A percentile compares a stretch with the other conserved stretches of the same genome.
Evolutionary conservation across 1,140 invertebrate species (phyloP).

Genomic region (Coelopa frigida): DNA sequence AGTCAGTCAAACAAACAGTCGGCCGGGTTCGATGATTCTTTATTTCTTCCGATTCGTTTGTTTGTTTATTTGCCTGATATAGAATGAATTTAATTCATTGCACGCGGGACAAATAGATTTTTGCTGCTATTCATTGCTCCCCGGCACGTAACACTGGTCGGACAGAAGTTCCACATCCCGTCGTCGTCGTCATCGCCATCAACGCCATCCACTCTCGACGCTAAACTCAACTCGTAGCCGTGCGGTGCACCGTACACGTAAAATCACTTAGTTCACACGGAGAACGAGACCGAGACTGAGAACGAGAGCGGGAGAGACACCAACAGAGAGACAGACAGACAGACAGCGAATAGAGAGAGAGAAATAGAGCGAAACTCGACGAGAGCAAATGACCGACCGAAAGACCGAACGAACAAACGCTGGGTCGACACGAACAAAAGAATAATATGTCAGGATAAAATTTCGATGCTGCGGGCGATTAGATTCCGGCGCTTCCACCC

Average conservation of each 20-base stretch:
- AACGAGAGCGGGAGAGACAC: not conserved
- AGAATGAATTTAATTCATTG: not conserved
- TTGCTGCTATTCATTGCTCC: constrained; percentile 39
- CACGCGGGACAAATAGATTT: constrained; percentile 21
- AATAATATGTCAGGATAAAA: too few relatives aligned
- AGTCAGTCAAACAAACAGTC: not conserved
- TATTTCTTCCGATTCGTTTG: not conserved
- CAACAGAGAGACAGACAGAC: too few relatives aligned
- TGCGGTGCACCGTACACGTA: constrained; percentile 40
- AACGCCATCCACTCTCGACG: constrained; percentile 7
- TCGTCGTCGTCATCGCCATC: constrained; percentile 18
- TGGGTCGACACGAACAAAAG: too few relatives aligned
- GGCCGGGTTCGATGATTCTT: not conserved
- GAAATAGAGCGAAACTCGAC: not conserved
- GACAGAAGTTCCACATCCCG: constrained; percentile 44
- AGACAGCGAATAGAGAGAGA: not conserved
- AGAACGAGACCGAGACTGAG: constrained; percentile 8
- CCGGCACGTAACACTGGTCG: constrained; percentile 44
- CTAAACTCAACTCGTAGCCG: too few relatives aligned
- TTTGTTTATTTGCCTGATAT: not conserved
- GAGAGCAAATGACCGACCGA: not conserved
- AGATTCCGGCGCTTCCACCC: too few relatives aligned
- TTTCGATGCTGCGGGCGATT: too few relatives aligned
- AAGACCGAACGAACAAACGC: constrained; percentile 3
- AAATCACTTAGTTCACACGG: constrained; percentile 37